Conservation (phyloP, 2,113 vertebrate genomes). For the Apodemus sylvaticus region DNA sequence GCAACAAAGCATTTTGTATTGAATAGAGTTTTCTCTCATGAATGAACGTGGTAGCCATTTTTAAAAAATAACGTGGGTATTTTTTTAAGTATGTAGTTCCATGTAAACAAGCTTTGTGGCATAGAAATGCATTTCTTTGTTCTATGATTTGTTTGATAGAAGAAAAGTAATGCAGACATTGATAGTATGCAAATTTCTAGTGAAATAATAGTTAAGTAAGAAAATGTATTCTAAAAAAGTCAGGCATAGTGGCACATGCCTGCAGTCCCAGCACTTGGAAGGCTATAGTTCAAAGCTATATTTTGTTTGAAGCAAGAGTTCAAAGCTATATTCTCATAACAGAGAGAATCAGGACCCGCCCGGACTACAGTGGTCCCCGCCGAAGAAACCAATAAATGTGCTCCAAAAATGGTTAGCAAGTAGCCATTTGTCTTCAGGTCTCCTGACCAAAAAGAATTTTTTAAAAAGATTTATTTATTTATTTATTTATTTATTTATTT, state of each 20-base stretch:
- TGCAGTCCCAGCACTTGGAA: not conserved
- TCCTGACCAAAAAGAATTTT: not conserved
- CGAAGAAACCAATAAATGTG: not conserved
- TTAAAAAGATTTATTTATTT: not conserved
- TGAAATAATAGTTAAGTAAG: conserved; percentile 36
- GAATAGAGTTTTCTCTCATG: conserved; percentile 8
- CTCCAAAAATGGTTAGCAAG: not conserved
- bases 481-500: too few species aligned
- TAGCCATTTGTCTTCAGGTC: not conserved
- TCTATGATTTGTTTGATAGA: not conserved
- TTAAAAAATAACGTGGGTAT: not conserved
- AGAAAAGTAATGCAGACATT: not conserved
- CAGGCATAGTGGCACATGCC: not conserved
- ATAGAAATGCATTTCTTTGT: conserved; percentile 25
- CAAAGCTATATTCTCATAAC: not conserved
- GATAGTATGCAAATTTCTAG: not conserved
- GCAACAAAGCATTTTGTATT: conserved; percentile 14
- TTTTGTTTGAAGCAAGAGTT: too few species aligned
- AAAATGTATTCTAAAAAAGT: not conserved
- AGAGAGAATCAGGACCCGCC: not conserved
- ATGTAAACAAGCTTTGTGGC: not conserved
- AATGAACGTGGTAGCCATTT: not conserved
- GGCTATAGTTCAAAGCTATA: too few species aligned
- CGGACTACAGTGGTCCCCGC: too few species aligned
- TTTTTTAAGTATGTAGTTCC: not conserved